Evolutionary conservation across 2,797 vertebrate genomes (phyloP), one percentile per base, ranked within the genome.

Genomic region (Scarus forsteni): DNA sequence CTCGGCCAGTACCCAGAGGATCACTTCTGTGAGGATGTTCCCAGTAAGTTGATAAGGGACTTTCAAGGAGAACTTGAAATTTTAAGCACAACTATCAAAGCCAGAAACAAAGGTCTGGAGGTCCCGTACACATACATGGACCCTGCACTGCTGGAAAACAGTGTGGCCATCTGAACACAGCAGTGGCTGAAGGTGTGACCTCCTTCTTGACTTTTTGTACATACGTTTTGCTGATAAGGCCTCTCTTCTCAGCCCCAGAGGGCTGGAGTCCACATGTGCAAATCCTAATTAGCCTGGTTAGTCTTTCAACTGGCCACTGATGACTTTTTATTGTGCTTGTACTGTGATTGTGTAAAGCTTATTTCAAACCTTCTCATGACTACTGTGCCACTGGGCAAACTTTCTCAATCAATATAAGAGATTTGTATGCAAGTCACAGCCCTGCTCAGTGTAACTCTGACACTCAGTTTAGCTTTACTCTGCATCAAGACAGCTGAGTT

Each of bases 121-220:
- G 11, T 70, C 39, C 67, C 79, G 16, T 77, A 75, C 60, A 77
- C 62, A 15, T 66, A 72, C 67, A 18, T 77, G 58, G 76, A 81
- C 36, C 73, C 65, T 3, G 3, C 1, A 0, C 4, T 40, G 11
- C 1, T 75, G 18, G 55, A 80, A 68, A 84, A 77, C 10, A 76
- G 70, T 56, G 66, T 73, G 6, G 66, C 75, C 15, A 56, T 81
- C 58, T 79, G 60, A 77, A 60, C 34, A 45, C 44, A 13, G 6
- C 65, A 15, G 12, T 27, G 46, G 27, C 27, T 18, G 14, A 55
- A 51, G 10, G 39, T 49, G 27, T 27, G 27, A 27, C 54, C 48
- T 60, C 51, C 12, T 36, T 59, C 35, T 36, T 68, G 10, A 39
- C 27, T 45, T 0, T 1, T 35, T 45, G 9, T 6, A 45, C 40